These are phyloP conservation scores for Meteorus cinctellus DNA, from an alignment of 2,888 invertebrate genomes.

Conservation along the genomic window DNA sequence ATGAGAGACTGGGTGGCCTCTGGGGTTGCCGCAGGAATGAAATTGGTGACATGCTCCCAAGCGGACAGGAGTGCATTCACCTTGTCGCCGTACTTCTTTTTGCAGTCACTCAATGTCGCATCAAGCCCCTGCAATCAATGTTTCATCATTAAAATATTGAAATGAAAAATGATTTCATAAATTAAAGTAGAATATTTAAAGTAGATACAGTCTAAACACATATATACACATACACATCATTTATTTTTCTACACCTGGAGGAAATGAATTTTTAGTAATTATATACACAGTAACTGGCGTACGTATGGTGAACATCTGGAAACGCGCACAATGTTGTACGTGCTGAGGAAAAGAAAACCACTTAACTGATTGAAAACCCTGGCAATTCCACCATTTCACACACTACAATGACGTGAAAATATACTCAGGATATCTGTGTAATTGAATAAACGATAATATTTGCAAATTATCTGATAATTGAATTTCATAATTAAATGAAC, in stretches of 20 bases:
- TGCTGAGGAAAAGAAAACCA: constrained; percentile 31
- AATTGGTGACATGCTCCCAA: constrained; percentile 74
- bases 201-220: neutral
- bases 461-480: neutral
- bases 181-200: neutral
- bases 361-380: constrained; percentile 44
- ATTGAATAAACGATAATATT: constrained; percentile 14
- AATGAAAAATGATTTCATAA: neutral
- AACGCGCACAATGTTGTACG: neutral
- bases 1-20: constrained; percentile 71
- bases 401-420: neutral
- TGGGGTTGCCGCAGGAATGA: constrained; percentile 69
- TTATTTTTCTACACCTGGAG: constrained; percentile 29
- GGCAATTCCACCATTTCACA: constrained; percentile 6
- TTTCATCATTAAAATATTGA: constrained; percentile 27
- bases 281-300: constrained; percentile 6
- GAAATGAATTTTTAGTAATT: constrained; percentile 30
- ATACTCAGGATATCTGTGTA: constrained; percentile 17
- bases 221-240: neutral
- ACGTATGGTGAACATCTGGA: constrained; percentile 25
- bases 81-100: constrained; percentile 74
- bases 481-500: constrained; percentile 1
- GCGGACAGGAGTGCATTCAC: constrained; percentile 73
- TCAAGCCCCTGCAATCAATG: constrained; percentile 71
- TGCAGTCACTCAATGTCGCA: constrained; percentile 73